Conservation (phyloP, 2,797 vertebrate genomes). For the Perodicticus potto region DNA sequence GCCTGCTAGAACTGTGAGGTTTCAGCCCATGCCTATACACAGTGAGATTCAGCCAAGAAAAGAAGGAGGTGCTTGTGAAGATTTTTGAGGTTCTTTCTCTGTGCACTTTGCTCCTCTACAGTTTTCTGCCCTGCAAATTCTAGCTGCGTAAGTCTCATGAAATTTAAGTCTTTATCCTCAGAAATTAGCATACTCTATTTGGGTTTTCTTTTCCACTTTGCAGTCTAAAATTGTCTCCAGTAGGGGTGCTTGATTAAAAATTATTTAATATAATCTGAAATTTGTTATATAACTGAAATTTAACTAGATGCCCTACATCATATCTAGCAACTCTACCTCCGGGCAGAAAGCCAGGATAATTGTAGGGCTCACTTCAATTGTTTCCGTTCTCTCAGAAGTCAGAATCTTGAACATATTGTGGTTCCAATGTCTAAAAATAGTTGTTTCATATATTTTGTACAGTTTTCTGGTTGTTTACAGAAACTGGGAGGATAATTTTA, state of each 20-base stretch:
- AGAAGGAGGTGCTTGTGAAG: not conserved
- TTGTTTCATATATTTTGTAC: not conserved
- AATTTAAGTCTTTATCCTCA: not conserved
- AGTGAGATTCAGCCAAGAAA: not conserved
- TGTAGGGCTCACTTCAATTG: not conserved
- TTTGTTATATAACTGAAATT: not conserved
- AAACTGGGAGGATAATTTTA: no score
- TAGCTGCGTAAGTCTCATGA: not conserved
- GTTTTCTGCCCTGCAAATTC: not conserved
- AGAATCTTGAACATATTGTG: not conserved
- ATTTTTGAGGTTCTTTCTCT: not conserved
- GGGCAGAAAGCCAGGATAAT: not conserved
- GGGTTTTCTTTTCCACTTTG: not conserved
- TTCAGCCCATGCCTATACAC: not conserved
- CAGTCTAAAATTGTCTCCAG: conserved; percentile 8
- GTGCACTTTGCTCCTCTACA: not conserved
- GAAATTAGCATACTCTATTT: not conserved
- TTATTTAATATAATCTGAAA: not conserved
- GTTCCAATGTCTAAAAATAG: not conserved
- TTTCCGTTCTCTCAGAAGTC: conserved; percentile 18
- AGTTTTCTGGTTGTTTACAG: conserved; percentile 12
- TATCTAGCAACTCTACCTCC: not conserved
- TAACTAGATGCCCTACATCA: not conserved
- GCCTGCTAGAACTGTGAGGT: not conserved
- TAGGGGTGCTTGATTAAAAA: not conserved